Conservation (phyloP, 2,797 vertebrate species). For the Morus bassanus region DNA sequence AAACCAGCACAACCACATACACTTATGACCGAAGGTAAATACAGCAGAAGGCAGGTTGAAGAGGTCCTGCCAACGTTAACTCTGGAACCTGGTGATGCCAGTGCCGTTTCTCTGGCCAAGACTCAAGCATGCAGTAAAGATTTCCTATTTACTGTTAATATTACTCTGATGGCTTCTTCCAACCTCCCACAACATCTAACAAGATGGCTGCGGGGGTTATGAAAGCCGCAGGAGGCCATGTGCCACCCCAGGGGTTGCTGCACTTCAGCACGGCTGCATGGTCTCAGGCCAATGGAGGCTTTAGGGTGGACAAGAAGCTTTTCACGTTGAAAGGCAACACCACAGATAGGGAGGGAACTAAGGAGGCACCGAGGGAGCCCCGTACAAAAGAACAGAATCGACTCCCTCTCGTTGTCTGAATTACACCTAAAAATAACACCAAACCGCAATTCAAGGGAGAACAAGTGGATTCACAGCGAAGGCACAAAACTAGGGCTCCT, state of each 20-base stretch:
- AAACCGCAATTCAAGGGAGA: rapidly evolving
- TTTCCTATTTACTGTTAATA: background rate
- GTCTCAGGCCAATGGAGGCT: background rate
- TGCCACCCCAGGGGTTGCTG: background rate
- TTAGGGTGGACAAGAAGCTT: background rate
- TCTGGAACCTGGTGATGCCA: background rate
- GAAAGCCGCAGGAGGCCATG: rapidly evolving
- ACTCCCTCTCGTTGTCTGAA: background rate
- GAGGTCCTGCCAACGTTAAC: background rate
- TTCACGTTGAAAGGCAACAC: background rate
- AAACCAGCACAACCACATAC: background rate
- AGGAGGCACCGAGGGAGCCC: background rate
- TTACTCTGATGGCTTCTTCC: background rate
- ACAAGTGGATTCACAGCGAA: background rate
- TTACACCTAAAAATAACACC: background rate
- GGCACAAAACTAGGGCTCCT: background rate
- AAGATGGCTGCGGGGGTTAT: background rate
- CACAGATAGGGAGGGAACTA: background rate
- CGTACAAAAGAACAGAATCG: background rate
- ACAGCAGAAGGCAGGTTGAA: background rate
- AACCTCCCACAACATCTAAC: background rate
- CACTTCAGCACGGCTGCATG: rapidly evolving
- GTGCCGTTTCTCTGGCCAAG: background rate
- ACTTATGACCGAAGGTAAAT: rapidly evolving
- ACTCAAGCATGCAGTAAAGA: background rate